Percentiles rank a stretch among this genome's conserved stretches.
phyloP scores from a whole-genome alignment of 2,888 invertebrate genomes.

The Chalcis sispes region DNA sequence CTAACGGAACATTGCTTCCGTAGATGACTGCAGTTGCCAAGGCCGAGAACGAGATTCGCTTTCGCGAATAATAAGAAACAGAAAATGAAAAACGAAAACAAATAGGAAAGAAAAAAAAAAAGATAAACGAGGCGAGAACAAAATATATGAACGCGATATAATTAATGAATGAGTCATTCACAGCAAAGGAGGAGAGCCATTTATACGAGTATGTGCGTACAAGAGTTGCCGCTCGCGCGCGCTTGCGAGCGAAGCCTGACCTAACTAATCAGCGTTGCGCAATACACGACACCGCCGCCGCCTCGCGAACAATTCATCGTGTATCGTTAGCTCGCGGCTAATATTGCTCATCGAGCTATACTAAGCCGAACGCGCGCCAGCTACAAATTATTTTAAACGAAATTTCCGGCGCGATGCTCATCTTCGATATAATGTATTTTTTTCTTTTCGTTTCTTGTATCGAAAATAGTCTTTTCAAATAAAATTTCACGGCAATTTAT shows the following conservation, averaged over 20 bases:
- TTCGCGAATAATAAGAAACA: background rate
- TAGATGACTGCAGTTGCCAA: constrained; percentile 28
- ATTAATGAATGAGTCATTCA: constrained; percentile 52
- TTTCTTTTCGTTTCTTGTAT: too few species aligned
- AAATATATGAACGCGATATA: constrained; percentile 28
- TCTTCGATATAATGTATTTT: too few species aligned
- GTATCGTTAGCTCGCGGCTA: background rate
- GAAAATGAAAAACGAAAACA: too few species aligned
- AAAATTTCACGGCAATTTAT: too few species aligned
- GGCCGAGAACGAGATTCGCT: constrained; percentile 3
- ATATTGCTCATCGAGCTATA: background rate
- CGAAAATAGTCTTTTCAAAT: too few species aligned
- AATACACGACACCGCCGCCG: constrained; percentile 4
- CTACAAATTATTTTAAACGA: constrained; percentile 6
- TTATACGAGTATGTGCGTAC: too few species aligned
- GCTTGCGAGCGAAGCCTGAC: background rate
- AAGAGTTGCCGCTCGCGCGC: background rate
- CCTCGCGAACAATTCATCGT: constrained; percentile 13
- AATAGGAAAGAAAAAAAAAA: constrained; percentile 18
- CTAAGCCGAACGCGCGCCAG: background rate
- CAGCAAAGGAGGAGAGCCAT: too few species aligned
- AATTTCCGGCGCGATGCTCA: background rate
- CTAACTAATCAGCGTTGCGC: constrained; percentile 39
- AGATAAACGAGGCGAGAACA: background rate
- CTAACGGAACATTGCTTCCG: constrained; percentile 33